Base-by-base conservation (phyloP, 2,888 invertebrate species). In the Matsumyia berberina region DNA sequence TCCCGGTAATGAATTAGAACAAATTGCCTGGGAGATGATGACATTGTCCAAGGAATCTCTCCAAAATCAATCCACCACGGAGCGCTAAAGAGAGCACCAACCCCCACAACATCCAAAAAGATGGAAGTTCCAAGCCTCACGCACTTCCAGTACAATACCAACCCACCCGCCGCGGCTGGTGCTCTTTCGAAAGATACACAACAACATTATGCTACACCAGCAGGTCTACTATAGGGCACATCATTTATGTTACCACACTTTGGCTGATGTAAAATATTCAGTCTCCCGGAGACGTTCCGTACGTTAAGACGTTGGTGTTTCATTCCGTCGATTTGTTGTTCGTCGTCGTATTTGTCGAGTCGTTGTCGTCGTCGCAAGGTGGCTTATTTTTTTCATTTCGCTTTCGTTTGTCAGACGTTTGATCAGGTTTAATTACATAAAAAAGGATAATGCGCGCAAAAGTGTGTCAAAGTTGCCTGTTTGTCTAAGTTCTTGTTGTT, bases 271-370 rank as follows among this genome's bases (percentile, higher is more conserved):
- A 85, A 70, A 80, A 70, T 85, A 87, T 88, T 88, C 87, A 89
- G 90, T 89, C 88, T 89, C 87, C 87, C 87, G 87, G 87, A 86
- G 88, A 87, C 88, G 88, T 87, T 89, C 87, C 87, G 81, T 85
- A 88, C 86, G 88, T 87, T 86, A 88, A 88, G 89, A 79, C 86
- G 85, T 77, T 81, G 49, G 17, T 87, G 85, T 87, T 78, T 74
- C 62, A 60, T 79, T 86, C 53, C 77, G 86, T 69, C 39, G 76
- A 46, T 67, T 49, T 46, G 37, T 51, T 39, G 35, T 66, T 46
- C 46, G 24, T 24, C 24, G 24, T 24, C 11, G 19, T 46, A 31
- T 11, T 66, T 31, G 67, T 69, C 11, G n/a, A 11, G 58, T 60
- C 60, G 76, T 74, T 15, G 57, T 58, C 62, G 77, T 76, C 33